Evolutionary conservation across 2,888 invertebrate species (phyloP), one percentile per base, ranked within the genome.

Genomic region (Trachelus stipa): DNA sequence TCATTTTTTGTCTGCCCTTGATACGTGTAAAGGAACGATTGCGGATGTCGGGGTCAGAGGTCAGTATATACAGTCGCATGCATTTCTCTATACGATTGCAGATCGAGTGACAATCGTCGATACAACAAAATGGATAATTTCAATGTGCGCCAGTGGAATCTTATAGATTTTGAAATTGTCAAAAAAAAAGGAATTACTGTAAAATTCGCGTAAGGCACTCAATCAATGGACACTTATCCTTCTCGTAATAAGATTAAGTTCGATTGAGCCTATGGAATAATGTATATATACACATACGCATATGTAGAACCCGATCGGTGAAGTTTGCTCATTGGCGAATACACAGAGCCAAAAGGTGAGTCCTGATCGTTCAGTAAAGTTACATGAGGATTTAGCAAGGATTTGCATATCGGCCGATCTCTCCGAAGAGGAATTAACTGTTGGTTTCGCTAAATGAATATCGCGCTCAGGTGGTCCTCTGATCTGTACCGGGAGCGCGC

Each of bases 1-100:
- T 37, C 12, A 37, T 69, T 76, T 78, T 78, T 78, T 56, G 68
- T 76, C 30, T 34, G n/a, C 31, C 33, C 35, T 30, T 69, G 34
- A 73, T 69, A 76, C 31, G 33, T 75, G 15, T 68, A 31, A 40
- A 78, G 69, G 37, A 76, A 76, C 75, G 75, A 73, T 76, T 37
- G 78, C 78, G 78, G 73, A 78, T 76, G 68, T 34, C 78, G 73
- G 30, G 78, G 78, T 15, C 78, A 76, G 40, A 73, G 78, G 76
- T 78, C 73, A 75, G 71, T 3, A 12, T 35, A 71, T 71, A 56
- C 23, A 56, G 23, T 15, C 56, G 2, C 23, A 56, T 2, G 1
- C 9, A 56, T 56, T 23, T 23, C 56, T 56, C 56, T 56, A 23
- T 56, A 23, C 9, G 23, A 56, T 23, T 56, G 56, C 23, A 56